Evolutionary conservation across 2,113 vertebrate genomes (phyloP).

Genomic region (Ciconia maguari): DNA sequence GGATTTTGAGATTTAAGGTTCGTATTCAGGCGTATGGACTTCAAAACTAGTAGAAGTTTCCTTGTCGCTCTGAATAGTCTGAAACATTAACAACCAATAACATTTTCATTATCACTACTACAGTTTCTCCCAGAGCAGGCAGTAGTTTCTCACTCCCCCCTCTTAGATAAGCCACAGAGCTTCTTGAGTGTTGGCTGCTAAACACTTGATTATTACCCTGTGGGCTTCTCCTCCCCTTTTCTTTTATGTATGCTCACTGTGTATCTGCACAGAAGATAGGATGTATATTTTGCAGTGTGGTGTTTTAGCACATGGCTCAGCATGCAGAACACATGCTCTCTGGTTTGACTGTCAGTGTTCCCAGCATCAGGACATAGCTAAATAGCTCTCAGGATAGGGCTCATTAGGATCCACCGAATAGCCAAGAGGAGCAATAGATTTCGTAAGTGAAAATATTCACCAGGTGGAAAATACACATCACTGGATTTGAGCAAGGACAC

Average conservation of each 20-base stretch:
- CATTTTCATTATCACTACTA: neutral
- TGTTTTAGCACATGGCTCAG: conserved; percentile 13
- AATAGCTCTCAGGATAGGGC: neutral
- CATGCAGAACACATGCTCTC: neutral
- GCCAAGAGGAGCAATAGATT: conserved; percentile 7
- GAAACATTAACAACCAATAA: neutral
- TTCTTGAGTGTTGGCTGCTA: neutral
- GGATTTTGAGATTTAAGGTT: neutral
- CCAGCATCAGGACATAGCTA: neutral
- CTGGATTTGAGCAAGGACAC: neutral
- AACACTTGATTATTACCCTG: neutral
- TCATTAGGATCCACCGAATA: neutral
- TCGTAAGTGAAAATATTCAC: neutral
- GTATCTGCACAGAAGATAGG: neutral
- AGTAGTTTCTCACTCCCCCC: neutral
- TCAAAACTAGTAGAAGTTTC: neutral
- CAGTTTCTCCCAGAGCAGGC: neutral
- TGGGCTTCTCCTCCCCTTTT: neutral
- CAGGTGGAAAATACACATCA: neutral
- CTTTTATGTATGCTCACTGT: neutral
- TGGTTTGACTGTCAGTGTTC: neutral
- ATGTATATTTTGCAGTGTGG: neutral
- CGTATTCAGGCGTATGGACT: neutral
- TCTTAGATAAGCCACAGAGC: neutral
- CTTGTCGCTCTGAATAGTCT: neutral